Evolutionary conservation across 2,113 vertebrate species (phyloP).

Genomic region (Rhagologus leucostigma): DNA sequence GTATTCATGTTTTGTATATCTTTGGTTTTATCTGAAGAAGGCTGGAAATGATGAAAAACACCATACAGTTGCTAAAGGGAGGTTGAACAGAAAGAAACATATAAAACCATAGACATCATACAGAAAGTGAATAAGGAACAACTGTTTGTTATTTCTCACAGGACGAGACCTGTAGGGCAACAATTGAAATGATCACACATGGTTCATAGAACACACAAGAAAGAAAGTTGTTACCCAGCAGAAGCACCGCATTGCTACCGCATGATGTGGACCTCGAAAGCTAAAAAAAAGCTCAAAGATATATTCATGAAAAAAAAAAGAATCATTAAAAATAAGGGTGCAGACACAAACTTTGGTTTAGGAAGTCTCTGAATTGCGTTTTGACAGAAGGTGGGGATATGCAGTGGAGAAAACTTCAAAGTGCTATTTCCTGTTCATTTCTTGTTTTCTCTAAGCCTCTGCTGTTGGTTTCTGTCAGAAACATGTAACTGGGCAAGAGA

Average conservation of each 20-base stretch:
- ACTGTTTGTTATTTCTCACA: not conserved
- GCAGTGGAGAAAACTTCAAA: not conserved
- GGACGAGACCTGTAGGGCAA: not conserved
- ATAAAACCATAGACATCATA: not conserved
- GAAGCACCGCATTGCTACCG: not conserved
- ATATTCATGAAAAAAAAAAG: fast-evolving
- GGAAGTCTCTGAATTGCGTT: not conserved
- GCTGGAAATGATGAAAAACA: not conserved
- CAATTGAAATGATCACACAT: not conserved
- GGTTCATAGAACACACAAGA: not conserved
- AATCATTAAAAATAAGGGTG: not conserved
- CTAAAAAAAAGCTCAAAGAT: not conserved
- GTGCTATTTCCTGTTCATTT: not conserved
- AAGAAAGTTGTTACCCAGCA: not conserved
- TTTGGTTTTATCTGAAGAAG: not conserved
- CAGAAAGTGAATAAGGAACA: not conserved
- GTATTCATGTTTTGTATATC: not conserved
- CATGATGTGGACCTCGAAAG: not conserved
- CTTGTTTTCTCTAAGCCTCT: not conserved
- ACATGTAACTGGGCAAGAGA: not conserved
- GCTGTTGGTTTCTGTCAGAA: not conserved
- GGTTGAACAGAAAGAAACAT: not conserved
- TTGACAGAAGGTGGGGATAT: not conserved
- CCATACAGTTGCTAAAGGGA: not conserved
- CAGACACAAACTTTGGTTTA: not conserved